Evolutionary conservation across 2,113 vertebrate genomes (phyloP), one percentile per base, ranked within the genome.

Genomic region (Calidris pugnax): DNA sequence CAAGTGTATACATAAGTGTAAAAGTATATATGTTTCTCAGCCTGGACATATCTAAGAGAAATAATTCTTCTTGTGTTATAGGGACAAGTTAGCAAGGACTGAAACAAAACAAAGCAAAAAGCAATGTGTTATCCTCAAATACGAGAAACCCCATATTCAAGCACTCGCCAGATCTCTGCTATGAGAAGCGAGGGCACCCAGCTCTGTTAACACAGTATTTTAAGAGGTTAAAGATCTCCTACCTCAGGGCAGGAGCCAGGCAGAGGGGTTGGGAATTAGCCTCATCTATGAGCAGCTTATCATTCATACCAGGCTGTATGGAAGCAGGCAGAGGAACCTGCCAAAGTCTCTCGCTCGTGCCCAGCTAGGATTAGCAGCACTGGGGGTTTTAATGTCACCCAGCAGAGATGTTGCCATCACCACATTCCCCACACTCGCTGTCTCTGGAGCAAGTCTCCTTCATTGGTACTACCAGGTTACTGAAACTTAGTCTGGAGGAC

Each of bases 391-490:
- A 69, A n/a, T 8, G 12, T 56, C 41, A 56, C 48, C 30, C 56
- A 63, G 30, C 17, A 62, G 24, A 47, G 47, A 26, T 21, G 26
- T 17, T 55, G 28, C 39, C 16, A 18, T 14, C n/a, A 16, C n/a
- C 16, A 39, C 2, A 1, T 24, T 76, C 28, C 86, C 33, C 17
- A 7, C 2, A 1, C 21, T 55, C 5, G 4, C 28, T 41, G 11
- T 9, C 30, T 62, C 27, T 39, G 32, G 63, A 10, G 41, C 37
- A 69, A 5, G 2, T n/a, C 59, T 51, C 23, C 26, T 10, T 15
- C 59, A 12, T 48, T 56, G 27, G 74, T 74, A 5, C 47, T 57
- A 39, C 15, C 56, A 67, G 43, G 30, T 32, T n/a, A 63, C 2
- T 4, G 30, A 81, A 62, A 50, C 32, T 18, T 11, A 20, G 16